Base-by-base conservation (phyloP, 1,140 invertebrate species). In the Mercenaria mercenaria region DNA sequence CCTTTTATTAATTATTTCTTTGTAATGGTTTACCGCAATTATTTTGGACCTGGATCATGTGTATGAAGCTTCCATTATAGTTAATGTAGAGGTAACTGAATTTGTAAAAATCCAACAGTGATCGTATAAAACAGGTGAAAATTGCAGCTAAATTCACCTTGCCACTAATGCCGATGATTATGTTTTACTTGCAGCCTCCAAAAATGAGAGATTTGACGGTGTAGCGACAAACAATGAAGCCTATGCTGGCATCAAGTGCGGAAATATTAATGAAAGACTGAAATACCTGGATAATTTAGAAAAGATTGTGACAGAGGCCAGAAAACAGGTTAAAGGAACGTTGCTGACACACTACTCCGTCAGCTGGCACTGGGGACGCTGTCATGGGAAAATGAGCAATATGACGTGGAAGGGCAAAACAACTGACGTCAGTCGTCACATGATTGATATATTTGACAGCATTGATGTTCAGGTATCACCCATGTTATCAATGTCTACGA, bases 381-480 rank as follows among this genome's bases (percentile, higher is more conserved):
- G 88, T 72, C 18, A 67, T 52, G 76, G 79, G n/a, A 41, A 32
- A 8, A 37, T 29, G 10, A 82, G 88, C 76, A 41, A 64, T 26
- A 88, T 93, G 26, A 91, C 72, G 18, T 93, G 81, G 84, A 82
- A 80, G n/a, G 88, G 88, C 0, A 90, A 91, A 85, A 88, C 83
- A 4, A 43, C 43, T 61, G 80, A 91, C 50, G 92, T 69, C 13
- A 76, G 50, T 0, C 47, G 47, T 32, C 92, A 92, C 41, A 93
- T 93, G 91, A 93, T 93, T 64, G 92, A 93, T 47, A 91, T 93
- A 32, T 92, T 93, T 80, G 89, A 93, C 82, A 92, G 91, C 74
- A 56, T 87, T 18, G 92, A 93, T 85, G 91, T 91, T 56, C 92
- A 93, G 86, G 92, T 93, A 90, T 56, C n/a, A n/a, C n/a, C n/a